Evolutionary conservation across 2,888 invertebrate genomes (phyloP), one percentile per base, ranked within the genome.

Genomic region (Tupiocoris notatus): DNA sequence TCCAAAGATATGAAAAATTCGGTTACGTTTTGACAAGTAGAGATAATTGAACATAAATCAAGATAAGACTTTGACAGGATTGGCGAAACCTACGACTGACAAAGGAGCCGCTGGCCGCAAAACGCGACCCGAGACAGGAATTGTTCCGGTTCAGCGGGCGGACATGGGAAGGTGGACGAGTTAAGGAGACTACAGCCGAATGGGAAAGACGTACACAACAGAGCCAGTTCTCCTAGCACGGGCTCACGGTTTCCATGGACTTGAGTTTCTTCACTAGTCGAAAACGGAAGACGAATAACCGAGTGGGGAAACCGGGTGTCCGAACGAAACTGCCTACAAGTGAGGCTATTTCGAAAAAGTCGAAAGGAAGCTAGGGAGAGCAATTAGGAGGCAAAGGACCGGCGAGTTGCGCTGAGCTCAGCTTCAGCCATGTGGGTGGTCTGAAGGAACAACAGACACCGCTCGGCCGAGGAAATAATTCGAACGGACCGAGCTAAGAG

Each of bases 351-450:
- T 39, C 39, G 39, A 39, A 70, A 59, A 59, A 59, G n/a, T 23
- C 24, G 70, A 59, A 65, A 59, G 59, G 70, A 70, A 59, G 59
- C 70, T 70, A 21, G 17, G 59, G 59, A 39, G 59, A 17, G 70
- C 75, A 75, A 75, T 75, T 75, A 75, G 70, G 73, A 73, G 25
- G 56, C 59, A 59, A 59, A 59, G 59, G 20, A 59, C 59, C 59
- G 59, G 59, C 39, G 39, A 39, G 39, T 7, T 12, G 39, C 3
- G 39, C n/a, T n/a, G n/a, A 7, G 39, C 63, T 21, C 21, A 12
- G 65, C 70, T 57, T 12, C 12, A 18, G 24, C 66, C 66, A 66
- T 75, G 75, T 75, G 75, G 75, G 75, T 75, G 75, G 75, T 75
- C 75, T 25, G 3, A n/a, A 20, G 16, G 73, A 73, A 24, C 73